Evolutionary conservation across 2,797 vertebrate species (phyloP).

Genomic region (Acipenser oxyrinchus): DNA sequence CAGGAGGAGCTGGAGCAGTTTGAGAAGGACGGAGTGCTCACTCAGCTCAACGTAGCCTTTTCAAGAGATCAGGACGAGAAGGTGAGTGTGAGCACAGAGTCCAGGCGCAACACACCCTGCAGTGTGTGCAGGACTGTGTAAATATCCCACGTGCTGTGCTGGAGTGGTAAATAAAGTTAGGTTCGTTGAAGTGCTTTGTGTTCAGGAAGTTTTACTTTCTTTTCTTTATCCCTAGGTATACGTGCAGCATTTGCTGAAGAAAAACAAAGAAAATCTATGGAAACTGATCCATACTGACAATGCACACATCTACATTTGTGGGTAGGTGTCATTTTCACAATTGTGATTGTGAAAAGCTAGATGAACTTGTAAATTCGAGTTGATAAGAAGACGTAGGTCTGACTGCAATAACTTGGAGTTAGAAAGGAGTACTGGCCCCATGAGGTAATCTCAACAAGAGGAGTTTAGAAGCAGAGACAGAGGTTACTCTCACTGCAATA

Average conservation of each 20-base stretch:
- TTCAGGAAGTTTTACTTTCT: no score
- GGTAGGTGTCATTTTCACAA: slow-evolving; percentile 54
- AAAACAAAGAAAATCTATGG: slow-evolving; percentile 78
- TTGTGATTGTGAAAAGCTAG: neutral
- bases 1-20: slow-evolving; percentile 73
- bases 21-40: slow-evolving; percentile 56
- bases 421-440: no score
- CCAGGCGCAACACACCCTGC: no score
- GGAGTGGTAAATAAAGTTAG: no score
- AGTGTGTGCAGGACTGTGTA: neutral
- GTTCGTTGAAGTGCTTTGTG: no score
- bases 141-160: neutral
- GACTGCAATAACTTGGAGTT: no score
- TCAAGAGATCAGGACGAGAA: slow-evolving; percentile 88
- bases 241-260: slow-evolving; percentile 83
- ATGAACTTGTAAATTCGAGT: neutral
- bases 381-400: no score
- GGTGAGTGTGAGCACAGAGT: slow-evolving; percentile 44
- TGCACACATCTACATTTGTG: slow-evolving; percentile 90
- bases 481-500: no score
- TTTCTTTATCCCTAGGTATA: slow-evolving; percentile 65
- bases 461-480: no score
- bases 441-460: no score
- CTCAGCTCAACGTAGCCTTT: slow-evolving; percentile 80
- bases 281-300: slow-evolving; percentile 70